Evolutionary conservation across 1,140 invertebrate species (phyloP).

Genomic region (Procambarus clarkii): DNA sequence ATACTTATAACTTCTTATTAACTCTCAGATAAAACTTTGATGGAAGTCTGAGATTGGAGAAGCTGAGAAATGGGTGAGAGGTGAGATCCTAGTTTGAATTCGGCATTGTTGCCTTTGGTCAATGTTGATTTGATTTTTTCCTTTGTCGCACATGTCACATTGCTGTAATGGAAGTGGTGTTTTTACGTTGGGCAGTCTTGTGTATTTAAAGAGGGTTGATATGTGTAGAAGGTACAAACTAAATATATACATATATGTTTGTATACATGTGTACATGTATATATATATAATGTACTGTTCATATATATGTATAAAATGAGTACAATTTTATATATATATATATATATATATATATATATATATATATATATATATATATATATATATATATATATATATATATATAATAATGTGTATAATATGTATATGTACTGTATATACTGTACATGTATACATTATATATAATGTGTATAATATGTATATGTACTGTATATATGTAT

Average conservation of each 20-base stretch:
- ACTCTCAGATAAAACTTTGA: conserved; percentile 59
- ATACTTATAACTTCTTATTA: conserved; percentile 37
- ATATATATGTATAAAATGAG: conserved; percentile 4
- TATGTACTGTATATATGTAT: neutral
- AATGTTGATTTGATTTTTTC: conserved; percentile 47
- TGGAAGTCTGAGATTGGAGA: conserved; percentile 46
- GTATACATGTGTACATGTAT: conserved; percentile 1
- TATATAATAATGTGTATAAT: too few species aligned
- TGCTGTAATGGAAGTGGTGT: conserved; percentile 63
- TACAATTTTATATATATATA: conserved; percentile 1
- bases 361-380: conserved; percentile 10
- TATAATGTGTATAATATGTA: conserved; percentile 43
- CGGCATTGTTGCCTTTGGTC: conserved; percentile 45
- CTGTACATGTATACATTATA: neutral
- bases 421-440: neutral
- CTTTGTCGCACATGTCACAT: conserved; percentile 63
- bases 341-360: neutral
- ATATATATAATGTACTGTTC: neutral
- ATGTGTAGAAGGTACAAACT: conserved; percentile 59
- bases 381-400: neutral
- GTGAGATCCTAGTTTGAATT: conserved; percentile 57
- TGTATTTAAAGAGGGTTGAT: conserved; percentile 45
- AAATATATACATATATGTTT: neutral
- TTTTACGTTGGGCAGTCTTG: conserved; percentile 61
- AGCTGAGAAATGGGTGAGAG: conserved; percentile 52